phyloP scores from a whole-genome alignment of 2,888 invertebrate genomes.

The Tetramorium bicarinatum region DNA sequence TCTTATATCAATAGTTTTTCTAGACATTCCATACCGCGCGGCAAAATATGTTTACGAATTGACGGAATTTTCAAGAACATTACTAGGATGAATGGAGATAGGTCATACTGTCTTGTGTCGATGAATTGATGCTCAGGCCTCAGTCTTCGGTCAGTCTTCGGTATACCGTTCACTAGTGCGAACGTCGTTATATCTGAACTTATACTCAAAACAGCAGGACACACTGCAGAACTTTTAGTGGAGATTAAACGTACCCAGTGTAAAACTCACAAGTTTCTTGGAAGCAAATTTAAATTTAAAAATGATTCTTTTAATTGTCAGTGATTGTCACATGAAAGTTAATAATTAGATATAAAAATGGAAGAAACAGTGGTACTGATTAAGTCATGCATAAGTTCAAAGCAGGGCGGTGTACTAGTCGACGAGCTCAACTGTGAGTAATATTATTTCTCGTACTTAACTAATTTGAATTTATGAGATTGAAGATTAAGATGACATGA shows the following conservation, averaged over 20 bases:
- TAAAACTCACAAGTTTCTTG: too few species aligned
- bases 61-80: constrained; percentile 4
- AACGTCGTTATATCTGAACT: not conserved
- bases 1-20: constrained; percentile 6
- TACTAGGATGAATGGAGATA: not conserved
- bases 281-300: too few species aligned
- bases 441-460: not conserved
- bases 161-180: constrained; percentile 5
- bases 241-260: not conserved
- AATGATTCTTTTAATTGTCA: too few species aligned
- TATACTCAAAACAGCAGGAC: constrained; percentile 24
- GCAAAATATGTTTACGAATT: not conserved
- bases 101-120: not conserved
- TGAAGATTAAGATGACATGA: not conserved
- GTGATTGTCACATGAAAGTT: too few species aligned
- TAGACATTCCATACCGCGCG: not conserved
- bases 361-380: constrained; percentile 53
- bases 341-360: too few species aligned
- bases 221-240: too few species aligned
- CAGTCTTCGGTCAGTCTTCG: too few species aligned
- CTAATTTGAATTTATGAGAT: not conserved
- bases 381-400: constrained; percentile 59
- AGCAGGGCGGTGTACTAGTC: constrained; percentile 68
- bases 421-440: constrained; percentile 66
- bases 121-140: constrained; percentile 10